Base-by-base conservation (phyloP, 2,113 vertebrate species). In the Micronycteris hirsuta region DNA sequence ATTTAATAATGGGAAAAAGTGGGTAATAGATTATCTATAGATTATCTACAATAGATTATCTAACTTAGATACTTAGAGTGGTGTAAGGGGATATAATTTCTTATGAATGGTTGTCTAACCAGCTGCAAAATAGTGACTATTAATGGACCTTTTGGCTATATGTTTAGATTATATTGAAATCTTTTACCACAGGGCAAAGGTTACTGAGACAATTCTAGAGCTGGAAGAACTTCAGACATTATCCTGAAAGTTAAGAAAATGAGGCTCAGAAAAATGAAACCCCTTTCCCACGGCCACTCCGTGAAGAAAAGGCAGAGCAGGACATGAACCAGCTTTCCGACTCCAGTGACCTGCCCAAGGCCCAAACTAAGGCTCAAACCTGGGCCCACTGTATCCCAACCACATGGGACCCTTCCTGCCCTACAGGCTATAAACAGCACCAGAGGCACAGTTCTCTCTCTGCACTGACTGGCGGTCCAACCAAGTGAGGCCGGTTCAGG, bases 201-300 rank as follows among this genome's bases (percentile, higher is more conserved):
- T 54, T 61, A 86, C 41, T 58, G 24, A 58, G 28, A 61, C 19
- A 86, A 88, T 61, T 81, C 78, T 80, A 58, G 4, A 84, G 24
- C 36, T 56, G 38, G 33, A 82, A 95, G 45, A n/a, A 61, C 20
- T 74, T 86, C 43, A 80, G 19, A 61, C n/a, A 63, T 77, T 67
- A 91, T 77, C 67, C 83, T 86, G 36, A 90, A 93, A 26, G 52
- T 80, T 8, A 92, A 45, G 45, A 88, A 95, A 95, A 91, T 67
- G 52, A 92, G n/a, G 20, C 43, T 77, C 36, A 89, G 45, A 77
- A 93, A 95, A 91, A 10, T 33, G n/a, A 83, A 89, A 85, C 13
- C 36, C 81, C 28, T 65, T 91, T 58, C 24, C 68, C 45, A 80
- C 4, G 36, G 58, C 63, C 33, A 38, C 31, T 93, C 33, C 24